Evolutionary conservation across 2,888 invertebrate genomes (phyloP), one percentile per base, ranked within the genome.

Genomic region (Scotopteryx bipunctaria): DNA sequence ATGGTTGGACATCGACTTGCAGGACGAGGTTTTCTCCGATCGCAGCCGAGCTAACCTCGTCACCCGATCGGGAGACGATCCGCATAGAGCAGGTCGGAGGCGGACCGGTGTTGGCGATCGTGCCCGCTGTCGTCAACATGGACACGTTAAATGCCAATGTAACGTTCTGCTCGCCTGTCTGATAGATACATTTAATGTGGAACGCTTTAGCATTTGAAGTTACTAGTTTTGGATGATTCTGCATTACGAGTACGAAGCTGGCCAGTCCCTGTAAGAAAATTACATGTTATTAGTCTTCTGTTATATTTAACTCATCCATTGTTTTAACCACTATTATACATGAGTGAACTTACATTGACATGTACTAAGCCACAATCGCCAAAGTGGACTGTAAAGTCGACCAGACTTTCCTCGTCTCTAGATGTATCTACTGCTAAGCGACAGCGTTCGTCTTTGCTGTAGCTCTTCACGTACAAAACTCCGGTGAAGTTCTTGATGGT

Each of bases 151-250:
- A 97, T 31, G 98, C 98, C 25, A 97, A 91, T 0, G 96, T 97
- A 0, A 98, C 96, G 65, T 96, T 97, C 81, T 97, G 96, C 79
- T 97, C 97, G 55, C 97, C 97, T 0, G 97, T 97, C 81, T 97
- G 96, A 80, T 98, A 98, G 47, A 97, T 95, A 80, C 98, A 98
- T 80, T 97, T 97, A 60, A 99, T 97, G 83, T 98, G 97, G 90
- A 98, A 99, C 1, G 98, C 98, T 81, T 98, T 97, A 3, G 98
- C 97, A 73, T 96, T 96, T 78, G 96, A 96, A 0, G 98, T 99
- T 41, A 98, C 95, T 43, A 99, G 92, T 90, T 97, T 97, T 0
- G 98, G 97, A 93, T 99, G 98, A 86, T 97, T 97, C 79, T 99
- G 98, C 76, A 99, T 96, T 15, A 99, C 97, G 32, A 99, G 91